phyloP scores from a whole-genome alignment of 2,888 invertebrate species.

The Tridacna gigas region DNA sequence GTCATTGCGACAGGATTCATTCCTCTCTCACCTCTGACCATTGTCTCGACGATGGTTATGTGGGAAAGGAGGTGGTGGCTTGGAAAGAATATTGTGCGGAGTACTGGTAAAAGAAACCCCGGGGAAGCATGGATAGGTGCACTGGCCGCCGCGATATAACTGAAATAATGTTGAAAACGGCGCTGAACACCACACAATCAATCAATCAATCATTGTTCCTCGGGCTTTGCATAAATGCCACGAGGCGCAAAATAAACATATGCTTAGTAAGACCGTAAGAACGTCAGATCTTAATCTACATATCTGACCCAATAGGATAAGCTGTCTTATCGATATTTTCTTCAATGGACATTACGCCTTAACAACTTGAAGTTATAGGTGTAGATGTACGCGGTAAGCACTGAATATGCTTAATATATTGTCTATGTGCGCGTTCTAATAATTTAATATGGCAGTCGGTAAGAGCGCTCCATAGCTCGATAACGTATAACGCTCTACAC shows the following conservation, averaged over 20 bases:
- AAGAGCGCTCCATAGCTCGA: not conserved
- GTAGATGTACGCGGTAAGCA: not conserved
- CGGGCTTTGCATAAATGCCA: not conserved
- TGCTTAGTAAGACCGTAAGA: not conserved
- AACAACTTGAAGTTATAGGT: not conserved
- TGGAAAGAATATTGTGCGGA: no score
- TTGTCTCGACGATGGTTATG: no score
- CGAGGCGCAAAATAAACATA: not conserved
- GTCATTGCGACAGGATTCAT: no score
- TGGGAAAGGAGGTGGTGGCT: no score
- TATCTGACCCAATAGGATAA: not conserved
- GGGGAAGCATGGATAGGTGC: no score
- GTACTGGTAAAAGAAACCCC: no score
- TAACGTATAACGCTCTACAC: not conserved
- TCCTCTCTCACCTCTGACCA: no score
- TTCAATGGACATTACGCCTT: slow-evolving; percentile 2
- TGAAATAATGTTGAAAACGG: no score
- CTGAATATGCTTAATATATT: slow-evolving; percentile 1
- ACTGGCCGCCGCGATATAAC: no score
- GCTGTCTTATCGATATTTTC: slow-evolving; percentile 6
- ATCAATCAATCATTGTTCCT: no score
- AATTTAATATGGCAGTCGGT: not conserved
- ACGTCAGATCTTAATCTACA: not conserved
- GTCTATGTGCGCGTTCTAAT: not conserved
- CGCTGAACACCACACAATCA: no score